Evolutionary conservation across 2,113 vertebrate species (phyloP), one percentile per base, ranked within the genome.

Genomic region (Anser cygnoides): DNA sequence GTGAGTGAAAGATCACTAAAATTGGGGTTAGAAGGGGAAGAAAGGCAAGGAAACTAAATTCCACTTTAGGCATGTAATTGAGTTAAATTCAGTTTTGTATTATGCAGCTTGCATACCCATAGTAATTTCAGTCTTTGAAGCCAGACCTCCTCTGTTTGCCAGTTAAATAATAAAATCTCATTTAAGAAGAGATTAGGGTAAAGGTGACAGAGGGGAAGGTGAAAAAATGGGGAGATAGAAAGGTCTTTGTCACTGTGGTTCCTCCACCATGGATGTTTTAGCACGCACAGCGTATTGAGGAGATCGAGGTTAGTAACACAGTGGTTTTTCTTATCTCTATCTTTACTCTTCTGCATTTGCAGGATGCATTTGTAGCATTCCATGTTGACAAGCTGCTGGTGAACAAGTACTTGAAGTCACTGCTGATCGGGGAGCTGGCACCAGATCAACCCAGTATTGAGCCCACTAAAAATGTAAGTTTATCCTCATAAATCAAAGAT

Each of bases 291-390:
- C 33, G 52, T 52, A 11, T 5, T 1, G 29, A 43, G 20, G 20
- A 58, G 61, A 11, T 4, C 1, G n/a, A 35, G 20, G 22, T 43
- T 28, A 39, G 4, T 39, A 29, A 13, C 9, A 25, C 0, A 4
- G 37, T 12, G 14, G 7, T 2, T 21, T 80, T 59, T 68, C 37
- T 89, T 19, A 70, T 58, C 62, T 93, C 66, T 95, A 43, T 12
- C 28, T 78, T 35, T 37, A 21, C 50, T 92, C 37, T 39, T 20
- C 8, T 44, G 6, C 7, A 2, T 82, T 91, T 93, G 35, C 92
- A 98, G 98, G 98, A 99, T 86, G 98, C 98, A 5, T 99, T 98
- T 83, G 72, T 63, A 68, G 98, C 98, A 0, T 98, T 99, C 86
- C 98, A 99, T 7, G 95, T 97, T 12, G 41, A 98, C 95, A 97